Base-by-base conservation (phyloP, 2,113 vertebrate genomes). In the Thalassarche chlororhynchos region DNA sequence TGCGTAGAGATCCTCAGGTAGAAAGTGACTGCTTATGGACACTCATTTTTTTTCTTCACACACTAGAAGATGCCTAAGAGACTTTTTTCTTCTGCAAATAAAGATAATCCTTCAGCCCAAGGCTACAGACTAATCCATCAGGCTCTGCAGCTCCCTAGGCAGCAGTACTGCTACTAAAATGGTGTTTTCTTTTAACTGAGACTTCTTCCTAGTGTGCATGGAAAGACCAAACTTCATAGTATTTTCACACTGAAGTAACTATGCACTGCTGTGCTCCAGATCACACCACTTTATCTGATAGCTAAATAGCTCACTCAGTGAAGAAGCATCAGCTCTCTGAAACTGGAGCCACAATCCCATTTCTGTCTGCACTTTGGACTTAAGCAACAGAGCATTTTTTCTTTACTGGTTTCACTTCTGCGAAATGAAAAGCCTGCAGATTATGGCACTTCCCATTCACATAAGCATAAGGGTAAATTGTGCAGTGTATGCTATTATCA, bases 401-500 rank as follows among this genome's bases (percentile, higher is more conserved):
- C 81, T 93, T 84, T 87, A 42, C 55, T 80, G 78, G 81, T 97
- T 96, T 96, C 90, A 93, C 55, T 97, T 96, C 83, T 87, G 92
- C 62, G 87, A 92, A 95, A 96, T 2, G 25, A 97, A 98, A 98
- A 85, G 49, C 61, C 82, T 84, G 74, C 40, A 40, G 80, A 96
- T 94, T 87, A 60, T 58, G 81, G 47, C 47, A 57, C 58, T 93
- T 52, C 83, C 57, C 76, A 31, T 46, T 77, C 75, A 66, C 58
- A 57, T 46, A 58, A 94, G 70, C 0, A 0, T 46, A 86, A 2
- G 46, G 44, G 66, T 89, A 92, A 97, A 68, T 60, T 51, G 58
- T 69, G 75, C 84, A 86, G 75, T 26, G 32, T 38, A 52, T 60
- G 54, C 78, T 92, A 75, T 84, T 89, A 71, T 89, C 76, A 91